Percentiles rank a stretch among this genome's conserved stretches.
These are phyloP conservation scores for Pelagia noctiluca DNA, from an alignment of 30 jellyfish, hydroid and myxozoan genomes.

Conservation along the genomic window DNA sequence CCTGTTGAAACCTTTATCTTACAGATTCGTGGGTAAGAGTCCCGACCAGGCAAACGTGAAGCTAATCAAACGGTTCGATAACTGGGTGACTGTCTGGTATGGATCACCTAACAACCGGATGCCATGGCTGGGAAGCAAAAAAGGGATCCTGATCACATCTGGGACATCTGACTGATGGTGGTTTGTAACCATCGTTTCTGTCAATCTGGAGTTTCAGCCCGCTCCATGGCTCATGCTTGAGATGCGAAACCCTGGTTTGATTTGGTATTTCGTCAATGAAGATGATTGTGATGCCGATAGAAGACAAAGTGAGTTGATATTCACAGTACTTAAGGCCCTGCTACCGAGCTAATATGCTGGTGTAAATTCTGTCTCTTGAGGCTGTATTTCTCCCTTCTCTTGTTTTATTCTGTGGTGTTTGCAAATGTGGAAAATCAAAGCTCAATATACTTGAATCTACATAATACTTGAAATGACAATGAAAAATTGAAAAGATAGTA, in stretches of 20 bases:
- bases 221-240: conserved; percentile 72
- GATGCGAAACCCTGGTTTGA: conserved; percentile 78
- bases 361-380: background rate
- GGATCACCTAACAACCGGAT: conserved; percentile 51
- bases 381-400: too few relatives aligned
- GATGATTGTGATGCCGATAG: conserved; percentile 87
- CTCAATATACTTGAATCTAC: too few relatives aligned
- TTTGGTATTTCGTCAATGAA: conserved; percentile 97
- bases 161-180: conserved; percentile 32
- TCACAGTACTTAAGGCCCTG: background rate
- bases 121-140: conserved; percentile 83
- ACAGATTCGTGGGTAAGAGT: conserved; percentile 26
- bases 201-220: conserved; percentile 55
- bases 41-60: conserved; percentile 49
- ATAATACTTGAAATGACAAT: too few relatives aligned
- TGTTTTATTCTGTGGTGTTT: too few relatives aligned
- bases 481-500: too few relatives aligned
- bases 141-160: conserved; percentile 82
- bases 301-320: conserved; percentile 36
- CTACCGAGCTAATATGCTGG: background rate
- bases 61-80: conserved; percentile 62
- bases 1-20: background rate
- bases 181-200: conserved; percentile 87
- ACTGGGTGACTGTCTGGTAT: conserved; percentile 70
- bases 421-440: too few relatives aligned